phyloP scores from a whole-genome alignment of 2,113 vertebrate genomes.

The Syngnathus floridae region DNA sequence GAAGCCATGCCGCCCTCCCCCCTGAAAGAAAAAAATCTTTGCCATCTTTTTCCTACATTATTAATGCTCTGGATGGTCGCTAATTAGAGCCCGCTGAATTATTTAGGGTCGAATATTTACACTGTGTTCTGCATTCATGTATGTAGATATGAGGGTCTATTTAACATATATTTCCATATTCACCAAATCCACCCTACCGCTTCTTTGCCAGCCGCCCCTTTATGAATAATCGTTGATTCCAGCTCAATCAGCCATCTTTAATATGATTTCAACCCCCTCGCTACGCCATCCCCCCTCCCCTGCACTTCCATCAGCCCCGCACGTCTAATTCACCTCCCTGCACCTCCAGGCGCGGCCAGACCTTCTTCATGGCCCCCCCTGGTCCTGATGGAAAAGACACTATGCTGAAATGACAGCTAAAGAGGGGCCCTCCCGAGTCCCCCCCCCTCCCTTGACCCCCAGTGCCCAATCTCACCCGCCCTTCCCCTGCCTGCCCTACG shows the following conservation, averaged over 20 bases:
- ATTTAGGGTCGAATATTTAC: conserved; percentile 2
- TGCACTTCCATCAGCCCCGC: conserved; percentile 8
- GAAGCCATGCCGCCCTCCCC: not conserved
- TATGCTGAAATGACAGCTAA: conserved; percentile 65
- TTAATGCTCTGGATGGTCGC: not conserved
- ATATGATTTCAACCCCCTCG: conserved; percentile 3
- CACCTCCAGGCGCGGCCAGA: conserved; percentile 33
- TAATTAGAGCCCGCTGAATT: conserved; percentile 11
- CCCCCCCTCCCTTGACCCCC: conserved; percentile 26
- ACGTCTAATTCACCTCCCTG: conserved; percentile 20
- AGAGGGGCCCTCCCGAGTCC: conserved; percentile 26
- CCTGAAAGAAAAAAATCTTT: not conserved
- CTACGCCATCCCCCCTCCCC: not conserved
- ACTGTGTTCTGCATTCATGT: not conserved
- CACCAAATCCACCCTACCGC: not conserved
- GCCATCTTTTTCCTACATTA: conserved; percentile 8
- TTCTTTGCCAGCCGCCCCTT: not conserved
- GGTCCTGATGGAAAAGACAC: conserved; percentile 56
- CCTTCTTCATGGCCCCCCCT: conserved; percentile 49
- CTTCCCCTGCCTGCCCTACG: conserved; percentile 28
- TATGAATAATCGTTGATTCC: conserved; percentile 7
- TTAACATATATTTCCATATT: conserved; percentile 6
- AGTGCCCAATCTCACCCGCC: conserved; percentile 2
- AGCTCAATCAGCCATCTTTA: not conserved
- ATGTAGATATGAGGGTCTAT: not conserved